Base-by-base conservation (phyloP, 2,113 vertebrate genomes). In the Pelodiscus sinensis region DNA sequence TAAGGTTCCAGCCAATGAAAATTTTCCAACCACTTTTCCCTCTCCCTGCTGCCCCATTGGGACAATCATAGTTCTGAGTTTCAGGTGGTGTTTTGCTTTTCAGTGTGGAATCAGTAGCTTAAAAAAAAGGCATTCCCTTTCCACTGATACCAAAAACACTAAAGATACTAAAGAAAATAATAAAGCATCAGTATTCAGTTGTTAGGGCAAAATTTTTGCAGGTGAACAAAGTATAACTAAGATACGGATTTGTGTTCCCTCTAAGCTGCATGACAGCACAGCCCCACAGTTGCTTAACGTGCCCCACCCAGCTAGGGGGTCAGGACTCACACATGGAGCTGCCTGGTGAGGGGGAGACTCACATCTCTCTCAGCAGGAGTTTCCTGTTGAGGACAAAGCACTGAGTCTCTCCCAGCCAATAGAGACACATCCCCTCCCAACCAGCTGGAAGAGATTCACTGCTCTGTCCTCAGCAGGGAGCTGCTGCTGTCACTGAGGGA, bases 21-120 rank as follows among this genome's bases (percentile, higher is more conserved):
- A 10, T 22, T 85, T 35, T 31, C 19, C 65, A 93, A 93, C 58
- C 5, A 38, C 22, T 86, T 15, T 24, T 88, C 82, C 18, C 3
- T 8, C 13, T 21, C 90, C 89, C 35, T 52, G 19, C 27, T 86
- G 54, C 57, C 6, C 4, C 22, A 50, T 51, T 83, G 79, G 44
- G 91, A 79, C 50, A 86, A 44, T 92, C 82, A 82, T 6, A 52
- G 62, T 77, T 88, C 11, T 82, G 77, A 77, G 27, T 83, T 95
- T 68, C 77, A 77, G 82, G 87, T 15, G n/a, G 10, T 14, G 14
- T 54, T 57, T 89, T 84, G 27, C 9, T 75, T 55, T 86, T 89
- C 57, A 55, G 6, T 57, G 90, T 8, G 81, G 54, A 84, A 83
- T 3, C 88, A 65, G 80, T 44, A 94, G 55, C 22, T 79, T 18